A percentile compares a stretch with the other conserved stretches of the same genome.
phyloP scores from a whole-genome alignment of 1,140 invertebrate genomes.

The Brachionus rubens region DNA sequence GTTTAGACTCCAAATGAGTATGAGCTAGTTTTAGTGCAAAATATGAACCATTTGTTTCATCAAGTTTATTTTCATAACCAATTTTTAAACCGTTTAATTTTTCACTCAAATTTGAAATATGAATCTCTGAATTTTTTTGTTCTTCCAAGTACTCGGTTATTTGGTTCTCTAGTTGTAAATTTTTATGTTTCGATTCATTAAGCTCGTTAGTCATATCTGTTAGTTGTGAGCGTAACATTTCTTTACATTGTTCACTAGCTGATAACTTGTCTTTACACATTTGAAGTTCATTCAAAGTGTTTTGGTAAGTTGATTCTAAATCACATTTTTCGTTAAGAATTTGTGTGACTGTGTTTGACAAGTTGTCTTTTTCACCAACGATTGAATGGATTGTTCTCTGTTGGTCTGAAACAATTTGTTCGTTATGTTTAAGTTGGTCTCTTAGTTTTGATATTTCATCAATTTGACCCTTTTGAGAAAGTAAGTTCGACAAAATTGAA shows the following conservation, averaged over 20 bases:
- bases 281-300: not conserved
- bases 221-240: slow-evolving; percentile 34
- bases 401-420: not conserved
- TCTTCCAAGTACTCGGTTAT: not conserved
- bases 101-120: not conserved
- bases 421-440: no score
- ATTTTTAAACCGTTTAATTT: not conserved
- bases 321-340: slow-evolving; percentile 5
- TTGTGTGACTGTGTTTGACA: slow-evolving; percentile 23
- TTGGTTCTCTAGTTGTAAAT: not conserved
- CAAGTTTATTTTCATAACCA: slow-evolving; percentile 10
- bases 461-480: no score
- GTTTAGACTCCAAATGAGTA: not conserved
- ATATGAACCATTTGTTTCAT: slow-evolving; percentile 35
- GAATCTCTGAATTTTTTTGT: not conserved
- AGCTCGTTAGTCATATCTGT: not conserved
- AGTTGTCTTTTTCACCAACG: slow-evolving; percentile 32
- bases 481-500: no score
- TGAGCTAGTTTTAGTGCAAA: slow-evolving; percentile 41
- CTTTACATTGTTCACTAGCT: slow-evolving; percentile 33
- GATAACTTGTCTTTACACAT: slow-evolving; percentile 17
- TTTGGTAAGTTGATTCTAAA: not conserved
- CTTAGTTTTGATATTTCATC: no score
- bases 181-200: not conserved
- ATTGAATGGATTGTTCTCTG: slow-evolving; percentile 30